These are phyloP conservation scores for Ambastaia sidthimunki DNA, from an alignment of 2,797 vertebrate genomes.

Conservation along the genomic window DNA sequence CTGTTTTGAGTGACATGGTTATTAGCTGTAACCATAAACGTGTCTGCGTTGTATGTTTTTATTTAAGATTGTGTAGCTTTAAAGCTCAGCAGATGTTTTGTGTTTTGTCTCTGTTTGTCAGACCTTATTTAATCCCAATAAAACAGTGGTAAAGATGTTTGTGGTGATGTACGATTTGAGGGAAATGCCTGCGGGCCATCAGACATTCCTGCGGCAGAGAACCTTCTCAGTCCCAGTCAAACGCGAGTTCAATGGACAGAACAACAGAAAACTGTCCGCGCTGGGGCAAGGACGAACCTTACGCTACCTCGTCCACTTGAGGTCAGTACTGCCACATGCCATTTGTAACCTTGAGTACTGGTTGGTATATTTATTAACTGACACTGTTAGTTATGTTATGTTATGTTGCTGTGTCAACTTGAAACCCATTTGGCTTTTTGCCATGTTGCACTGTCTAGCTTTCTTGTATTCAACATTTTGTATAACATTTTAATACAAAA, in stretches of 20 bases:
- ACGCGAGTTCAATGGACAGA: slow-evolving; percentile 85
- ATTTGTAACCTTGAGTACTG: no score
- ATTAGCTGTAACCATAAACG: not conserved
- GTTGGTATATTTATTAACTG: no score
- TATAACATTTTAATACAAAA: no score
- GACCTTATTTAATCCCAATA: slow-evolving; percentile 99
- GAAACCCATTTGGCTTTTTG: no score
- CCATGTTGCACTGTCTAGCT: no score
- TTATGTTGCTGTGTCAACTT: no score
- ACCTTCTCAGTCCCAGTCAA: slow-evolving; percentile 97
- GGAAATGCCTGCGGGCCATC: slow-evolving; percentile 97
- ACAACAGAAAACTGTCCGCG: slow-evolving; percentile 82
- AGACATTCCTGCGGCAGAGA: slow-evolving; percentile 99
- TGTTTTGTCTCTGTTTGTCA: slow-evolving; percentile 65
- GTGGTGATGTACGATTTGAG: slow-evolving; percentile 97
- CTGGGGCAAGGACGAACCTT: slow-evolving; percentile 88
- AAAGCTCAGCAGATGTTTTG: not conserved
- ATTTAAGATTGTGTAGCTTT: slow-evolving; percentile 4
- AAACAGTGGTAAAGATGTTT: slow-evolving; percentile 99
- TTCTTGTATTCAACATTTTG: no score
- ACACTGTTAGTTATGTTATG: no score
- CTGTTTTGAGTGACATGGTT: not conserved
- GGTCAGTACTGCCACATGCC: slow-evolving; percentile 72
- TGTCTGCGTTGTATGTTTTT: not conserved
- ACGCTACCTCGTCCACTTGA: slow-evolving; percentile 99